These are phyloP conservation scores for Nasonia vitripennis DNA, from an alignment of 1,140 invertebrate species.

Conservation along the genomic window DNA sequence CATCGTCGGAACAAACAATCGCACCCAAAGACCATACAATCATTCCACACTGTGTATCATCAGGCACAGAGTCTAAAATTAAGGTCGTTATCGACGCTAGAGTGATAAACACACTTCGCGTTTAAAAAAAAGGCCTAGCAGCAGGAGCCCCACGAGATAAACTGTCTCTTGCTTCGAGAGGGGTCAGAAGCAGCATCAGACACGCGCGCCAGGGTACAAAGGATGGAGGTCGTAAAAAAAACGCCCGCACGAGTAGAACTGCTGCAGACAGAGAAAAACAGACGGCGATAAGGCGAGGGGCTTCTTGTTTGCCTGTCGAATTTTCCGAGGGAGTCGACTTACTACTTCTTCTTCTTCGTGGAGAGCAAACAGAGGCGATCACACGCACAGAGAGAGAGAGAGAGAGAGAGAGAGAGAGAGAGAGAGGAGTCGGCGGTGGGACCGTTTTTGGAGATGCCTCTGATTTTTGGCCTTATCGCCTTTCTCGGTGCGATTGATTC, in stretches of 20 bases:
- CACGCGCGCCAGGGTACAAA: not conserved
- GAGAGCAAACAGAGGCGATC: not conserved
- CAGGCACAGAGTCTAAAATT: not conserved
- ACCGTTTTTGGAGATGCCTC: not conserved
- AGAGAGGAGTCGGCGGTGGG: too few species aligned
- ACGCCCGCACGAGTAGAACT: not conserved
- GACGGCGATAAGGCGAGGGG: not conserved
- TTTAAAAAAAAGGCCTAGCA: not conserved
- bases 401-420: too few species aligned
- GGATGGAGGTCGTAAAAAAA: slow-evolving; percentile 8
- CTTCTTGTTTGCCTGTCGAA: slow-evolving; percentile 5
- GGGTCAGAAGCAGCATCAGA: not conserved
- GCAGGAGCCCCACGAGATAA: not conserved
- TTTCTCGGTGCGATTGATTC: not conserved
- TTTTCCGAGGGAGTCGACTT: not conserved
- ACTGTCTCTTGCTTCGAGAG: not conserved
- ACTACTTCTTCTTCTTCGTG: too few species aligned
- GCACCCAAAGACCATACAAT: too few species aligned
- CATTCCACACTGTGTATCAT: not conserved
- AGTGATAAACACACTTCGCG: not conserved
- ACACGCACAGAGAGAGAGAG: too few species aligned
- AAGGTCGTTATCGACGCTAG: not conserved
- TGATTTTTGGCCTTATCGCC: not conserved
- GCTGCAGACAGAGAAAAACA: not conserved
- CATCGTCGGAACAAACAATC: too few species aligned